These are phyloP conservation scores for Diuraphis noxia DNA, from an alignment of 1,140 invertebrate species.

Conservation along the genomic window DNA sequence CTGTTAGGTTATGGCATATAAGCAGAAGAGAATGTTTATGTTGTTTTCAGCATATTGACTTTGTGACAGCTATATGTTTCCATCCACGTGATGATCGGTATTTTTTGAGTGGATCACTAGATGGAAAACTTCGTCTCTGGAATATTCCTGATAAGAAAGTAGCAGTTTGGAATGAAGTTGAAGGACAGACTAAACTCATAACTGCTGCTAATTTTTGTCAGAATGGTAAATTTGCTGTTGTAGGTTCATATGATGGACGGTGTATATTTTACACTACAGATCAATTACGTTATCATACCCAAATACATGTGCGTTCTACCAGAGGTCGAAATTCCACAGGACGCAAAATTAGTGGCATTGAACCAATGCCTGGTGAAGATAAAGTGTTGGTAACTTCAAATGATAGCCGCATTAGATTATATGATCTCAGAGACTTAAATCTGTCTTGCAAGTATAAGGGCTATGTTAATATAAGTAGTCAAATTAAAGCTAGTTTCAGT, in stretches of 20 bases:
- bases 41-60: constrained; percentile 98
- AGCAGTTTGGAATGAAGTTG: constrained; percentile 96
- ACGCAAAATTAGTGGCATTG: constrained; percentile 95
- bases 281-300: constrained; percentile 97
- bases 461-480: constrained; percentile 95
- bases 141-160: constrained; percentile 98
- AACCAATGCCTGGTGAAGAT: constrained; percentile 94
- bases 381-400: constrained; percentile 98
- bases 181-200: constrained; percentile 91
- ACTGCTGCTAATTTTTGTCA: constrained; percentile 97
- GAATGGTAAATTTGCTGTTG: constrained; percentile 96
- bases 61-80: constrained; percentile 97
- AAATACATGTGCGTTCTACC: constrained; percentile 93
- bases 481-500: constrained; percentile 96
- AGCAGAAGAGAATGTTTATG: constrained; percentile 95
- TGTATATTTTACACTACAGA: constrained; percentile 98
- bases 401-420: constrained; percentile 94
- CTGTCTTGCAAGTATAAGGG: constrained; percentile 95
- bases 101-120: constrained; percentile 92
- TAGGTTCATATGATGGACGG: constrained; percentile 96
- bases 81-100: constrained; percentile 95
- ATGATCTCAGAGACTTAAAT: constrained; percentile 94
- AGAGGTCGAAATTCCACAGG: constrained; percentile 92
- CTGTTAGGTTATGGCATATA: constrained; percentile 96
- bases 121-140: constrained; percentile 96